Conservation (phyloP, 1,140 invertebrate species). For the Ceratina calcarata region DNA sequence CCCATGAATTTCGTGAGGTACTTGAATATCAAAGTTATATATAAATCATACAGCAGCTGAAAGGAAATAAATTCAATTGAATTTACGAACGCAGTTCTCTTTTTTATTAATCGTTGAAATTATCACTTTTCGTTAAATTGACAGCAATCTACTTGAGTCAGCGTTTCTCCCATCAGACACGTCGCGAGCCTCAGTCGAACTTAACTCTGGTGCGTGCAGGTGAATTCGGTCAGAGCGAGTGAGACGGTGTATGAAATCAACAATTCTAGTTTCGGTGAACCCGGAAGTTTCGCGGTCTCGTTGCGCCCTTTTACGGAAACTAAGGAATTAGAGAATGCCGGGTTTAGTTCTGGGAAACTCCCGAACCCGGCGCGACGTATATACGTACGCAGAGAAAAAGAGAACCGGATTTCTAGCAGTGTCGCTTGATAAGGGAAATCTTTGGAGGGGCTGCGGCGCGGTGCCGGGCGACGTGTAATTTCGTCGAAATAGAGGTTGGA, state of each 20-base stretch:
- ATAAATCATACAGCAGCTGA: too few relatives aligned
- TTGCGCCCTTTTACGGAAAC: background rate
- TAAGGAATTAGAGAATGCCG: conserved; percentile 24
- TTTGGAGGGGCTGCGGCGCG: conserved; percentile 58
- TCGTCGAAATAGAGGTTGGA: conserved; percentile 60
- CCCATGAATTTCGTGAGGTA: too few relatives aligned
- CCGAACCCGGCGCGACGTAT: background rate
- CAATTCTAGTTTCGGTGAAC: conserved; percentile 37
- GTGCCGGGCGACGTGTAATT: conserved; percentile 64
- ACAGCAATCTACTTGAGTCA: too few relatives aligned
- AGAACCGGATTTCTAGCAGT: conserved; percentile 27
- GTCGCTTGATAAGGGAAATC: conserved; percentile 64
- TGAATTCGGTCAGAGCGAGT: background rate
- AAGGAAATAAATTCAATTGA: too few relatives aligned
- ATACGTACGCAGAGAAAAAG: conserved; percentile 27
- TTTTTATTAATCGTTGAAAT: too few relatives aligned
- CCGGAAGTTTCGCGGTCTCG: conserved; percentile 34
- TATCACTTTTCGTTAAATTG: too few relatives aligned
- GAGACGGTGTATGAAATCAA: conserved; percentile 51
- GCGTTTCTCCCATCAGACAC: background rate
- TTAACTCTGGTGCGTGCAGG: background rate
- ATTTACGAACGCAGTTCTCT: too few relatives aligned
- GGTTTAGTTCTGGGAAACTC: background rate
- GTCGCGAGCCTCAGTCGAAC: background rate
- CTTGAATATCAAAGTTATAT: too few relatives aligned